Evolutionary conservation across 2,888 invertebrate genomes (phyloP).

Genomic region (Drosophila paranaensis): DNA sequence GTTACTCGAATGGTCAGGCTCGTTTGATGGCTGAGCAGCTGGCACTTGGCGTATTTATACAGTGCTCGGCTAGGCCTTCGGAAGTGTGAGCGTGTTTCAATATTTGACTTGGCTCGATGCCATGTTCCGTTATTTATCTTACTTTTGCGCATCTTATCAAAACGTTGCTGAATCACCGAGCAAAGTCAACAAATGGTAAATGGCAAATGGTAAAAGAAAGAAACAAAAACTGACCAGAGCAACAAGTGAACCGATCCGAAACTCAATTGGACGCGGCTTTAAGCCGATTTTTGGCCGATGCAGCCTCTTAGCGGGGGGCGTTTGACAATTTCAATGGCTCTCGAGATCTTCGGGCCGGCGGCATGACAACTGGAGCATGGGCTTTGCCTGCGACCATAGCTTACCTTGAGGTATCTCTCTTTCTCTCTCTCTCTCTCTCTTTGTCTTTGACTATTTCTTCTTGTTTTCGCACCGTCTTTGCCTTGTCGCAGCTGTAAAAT

Average conservation of each 20-base stretch:
- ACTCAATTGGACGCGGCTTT: conserved; percentile 59
- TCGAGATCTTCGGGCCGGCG: conserved; percentile 53
- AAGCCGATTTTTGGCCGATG: conserved; percentile 67
- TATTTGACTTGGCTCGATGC: conserved; percentile 52
- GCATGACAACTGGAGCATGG: conserved; percentile 71
- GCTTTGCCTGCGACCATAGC: conserved; percentile 24
- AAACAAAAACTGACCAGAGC: conserved; percentile 16
- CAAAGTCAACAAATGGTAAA: conserved; percentile 37
- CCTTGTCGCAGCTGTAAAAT: conserved; percentile 44
- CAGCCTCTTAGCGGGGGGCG: conserved; percentile 66
- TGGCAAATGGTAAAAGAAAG: background rate
- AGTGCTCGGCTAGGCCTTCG: conserved; percentile 57
- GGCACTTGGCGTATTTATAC: conserved; percentile 61
- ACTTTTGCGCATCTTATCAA: conserved; percentile 65
- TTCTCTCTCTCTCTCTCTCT: conserved; percentile 7
- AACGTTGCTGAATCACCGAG: conserved; percentile 68
- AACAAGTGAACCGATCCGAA: conserved; percentile 45
- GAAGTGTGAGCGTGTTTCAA: conserved; percentile 46
- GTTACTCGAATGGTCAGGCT: conserved; percentile 40
- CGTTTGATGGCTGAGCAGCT: conserved; percentile 54
- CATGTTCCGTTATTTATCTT: conserved; percentile 72
- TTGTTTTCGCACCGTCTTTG: conserved; percentile 48
- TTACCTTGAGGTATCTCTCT: conserved; percentile 47
- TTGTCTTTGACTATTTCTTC: conserved; percentile 2
- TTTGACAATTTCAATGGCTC: conserved; percentile 76